Conservation (phyloP, 2,797 vertebrate genomes). For the Morelia viridis region DNA sequence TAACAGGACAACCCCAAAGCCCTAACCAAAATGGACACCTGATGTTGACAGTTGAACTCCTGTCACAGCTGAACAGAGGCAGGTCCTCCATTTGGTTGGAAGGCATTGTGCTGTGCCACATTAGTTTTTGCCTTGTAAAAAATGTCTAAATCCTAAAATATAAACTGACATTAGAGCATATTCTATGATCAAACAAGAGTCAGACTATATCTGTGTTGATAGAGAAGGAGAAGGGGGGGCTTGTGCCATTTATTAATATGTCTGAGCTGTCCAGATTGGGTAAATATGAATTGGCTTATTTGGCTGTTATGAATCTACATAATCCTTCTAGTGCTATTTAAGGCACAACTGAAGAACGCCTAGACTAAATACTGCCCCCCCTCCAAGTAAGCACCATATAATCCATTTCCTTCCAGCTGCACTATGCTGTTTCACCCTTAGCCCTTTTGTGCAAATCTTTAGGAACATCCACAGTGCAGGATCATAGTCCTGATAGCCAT, state of each 20-base stretch:
- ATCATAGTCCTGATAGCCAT: not conserved
- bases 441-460: not conserved
- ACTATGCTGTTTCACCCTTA: not conserved
- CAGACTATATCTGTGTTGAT: not conserved
- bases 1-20: not conserved
- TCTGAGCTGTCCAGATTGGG: not conserved
- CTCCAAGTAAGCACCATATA: not conserved
- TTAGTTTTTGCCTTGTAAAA: not conserved
- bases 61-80: not conserved
- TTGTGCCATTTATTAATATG: not conserved
- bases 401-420: not conserved
- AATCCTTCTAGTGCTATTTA: not conserved
- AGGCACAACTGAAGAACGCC: not conserved
- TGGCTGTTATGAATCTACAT: not conserved
- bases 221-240: not conserved
- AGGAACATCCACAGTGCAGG: not conserved
- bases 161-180: slow-evolving; percentile 6
- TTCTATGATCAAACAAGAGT: not conserved
- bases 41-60: not conserved
- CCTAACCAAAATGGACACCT: not conserved
- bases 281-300: slow-evolving; percentile 38
- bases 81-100: not conserved
- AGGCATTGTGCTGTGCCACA: not conserved
- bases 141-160: not conserved
- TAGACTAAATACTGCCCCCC: not conserved